A percentile compares a stretch with the other conserved stretches of the same genome.
phyloP scores from a whole-genome alignment of 2,797 vertebrate species.

The Champsocephalus gunnari region DNA sequence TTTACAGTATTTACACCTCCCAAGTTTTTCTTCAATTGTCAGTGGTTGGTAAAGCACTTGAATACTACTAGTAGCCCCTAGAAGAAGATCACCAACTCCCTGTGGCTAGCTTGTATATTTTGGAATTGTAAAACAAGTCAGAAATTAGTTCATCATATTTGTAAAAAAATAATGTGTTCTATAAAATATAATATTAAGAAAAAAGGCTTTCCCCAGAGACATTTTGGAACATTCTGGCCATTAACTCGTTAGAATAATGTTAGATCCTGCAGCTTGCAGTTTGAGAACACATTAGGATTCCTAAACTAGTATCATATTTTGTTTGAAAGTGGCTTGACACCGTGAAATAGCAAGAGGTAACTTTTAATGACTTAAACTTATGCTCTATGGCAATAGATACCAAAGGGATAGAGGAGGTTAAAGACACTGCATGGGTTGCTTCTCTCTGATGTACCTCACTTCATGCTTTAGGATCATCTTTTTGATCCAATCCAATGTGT shows the following conservation, averaged over 20 bases:
- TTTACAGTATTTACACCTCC: not conserved
- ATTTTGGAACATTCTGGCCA: not conserved
- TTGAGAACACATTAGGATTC: slow-evolving; percentile 20
- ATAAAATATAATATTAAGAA: not conserved
- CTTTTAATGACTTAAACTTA: not conserved
- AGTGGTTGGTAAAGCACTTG: not conserved
- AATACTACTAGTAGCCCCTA: not conserved
- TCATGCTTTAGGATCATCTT: slow-evolving; percentile 20
- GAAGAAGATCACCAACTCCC: slow-evolving; percentile 12
- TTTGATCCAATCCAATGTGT: slow-evolving; percentile 17
- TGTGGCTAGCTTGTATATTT: slow-evolving; percentile 11
- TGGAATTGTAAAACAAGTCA: not conserved
- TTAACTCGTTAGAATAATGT: slow-evolving; percentile 6
- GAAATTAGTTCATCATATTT: not conserved
- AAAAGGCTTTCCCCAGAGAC: not conserved
- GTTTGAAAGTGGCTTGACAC: slow-evolving; percentile 3
- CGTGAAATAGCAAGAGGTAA: not conserved
- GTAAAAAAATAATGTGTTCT: not conserved
- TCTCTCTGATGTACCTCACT: slow-evolving; percentile 40
- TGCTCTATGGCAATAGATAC: slow-evolving; percentile 20
- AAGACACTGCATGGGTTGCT: slow-evolving; percentile 3
- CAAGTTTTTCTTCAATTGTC: not conserved
- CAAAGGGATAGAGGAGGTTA: slow-evolving; percentile 29
- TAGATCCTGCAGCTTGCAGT: slow-evolving; percentile 26
- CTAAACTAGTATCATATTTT: not conserved